phyloP scores from a whole-genome alignment of 2,888 invertebrate species.

The Gortyna flavago region DNA sequence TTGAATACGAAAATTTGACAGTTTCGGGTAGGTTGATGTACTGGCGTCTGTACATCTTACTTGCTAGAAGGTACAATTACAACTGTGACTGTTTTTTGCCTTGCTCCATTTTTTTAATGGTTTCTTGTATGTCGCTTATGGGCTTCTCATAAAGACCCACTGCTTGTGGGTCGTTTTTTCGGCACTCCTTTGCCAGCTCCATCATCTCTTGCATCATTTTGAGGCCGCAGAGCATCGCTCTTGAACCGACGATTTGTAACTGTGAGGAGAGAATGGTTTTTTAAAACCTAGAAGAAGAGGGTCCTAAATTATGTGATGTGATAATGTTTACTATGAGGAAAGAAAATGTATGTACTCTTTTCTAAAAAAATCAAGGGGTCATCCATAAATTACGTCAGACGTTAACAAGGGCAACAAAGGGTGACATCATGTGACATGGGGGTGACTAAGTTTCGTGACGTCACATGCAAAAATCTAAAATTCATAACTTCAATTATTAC shows the following conservation, averaged over 20 bases:
- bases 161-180: slow-evolving; percentile 45
- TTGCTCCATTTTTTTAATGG: slow-evolving; percentile 45
- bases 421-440: not conserved
- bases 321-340: not conserved
- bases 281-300: not conserved
- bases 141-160: slow-evolving; percentile 15
- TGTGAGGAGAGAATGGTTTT: slow-evolving; percentile 1
- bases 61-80: slow-evolving; percentile 38
- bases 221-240: slow-evolving; percentile 45
- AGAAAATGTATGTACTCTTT: not conserved
- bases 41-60: too few relatives aligned
- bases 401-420: not conserved
- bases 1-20: too few relatives aligned
- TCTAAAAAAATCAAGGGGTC: not conserved
- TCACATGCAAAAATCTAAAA: not conserved
- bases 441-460: not conserved
- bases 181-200: slow-evolving; percentile 51
- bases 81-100: slow-evolving; percentile 40
- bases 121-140: slow-evolving; percentile 36
- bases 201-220: slow-evolving; percentile 57
- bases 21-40: too few relatives aligned
- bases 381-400: not conserved
- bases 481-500: too few relatives aligned
- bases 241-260: slow-evolving; percentile 52
- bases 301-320: not conserved